A percentile compares a stretch with the other conserved stretches of the same genome.
Evolutionary conservation across 2,888 invertebrate species (phyloP).

Genomic region (Acronicta leporina): DNA sequence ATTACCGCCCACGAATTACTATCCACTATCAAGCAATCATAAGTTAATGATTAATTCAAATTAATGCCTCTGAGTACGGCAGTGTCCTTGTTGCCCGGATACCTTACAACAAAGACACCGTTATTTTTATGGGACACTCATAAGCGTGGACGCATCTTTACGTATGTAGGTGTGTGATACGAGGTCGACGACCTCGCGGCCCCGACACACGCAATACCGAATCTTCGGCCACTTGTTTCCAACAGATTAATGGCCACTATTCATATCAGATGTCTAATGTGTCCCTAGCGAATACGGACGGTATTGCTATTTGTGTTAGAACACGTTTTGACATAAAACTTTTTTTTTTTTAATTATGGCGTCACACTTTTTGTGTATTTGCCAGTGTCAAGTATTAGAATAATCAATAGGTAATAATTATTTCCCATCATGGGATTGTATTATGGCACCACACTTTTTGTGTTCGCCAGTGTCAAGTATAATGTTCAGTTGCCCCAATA

Average conservation of each 20-base stretch:
- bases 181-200: constrained; percentile 51
- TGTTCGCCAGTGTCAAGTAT: too few species aligned
- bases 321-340: constrained; percentile 29
- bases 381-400: too few species aligned
- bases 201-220: constrained; percentile 58
- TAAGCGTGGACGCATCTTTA: constrained; percentile 57
- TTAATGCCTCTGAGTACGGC: neutral
- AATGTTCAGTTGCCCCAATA: too few species aligned
- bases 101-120: constrained; percentile 57
- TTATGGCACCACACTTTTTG: too few species aligned
- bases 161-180: constrained; percentile 46
- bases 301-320: constrained; percentile 56
- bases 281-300: constrained; percentile 45
- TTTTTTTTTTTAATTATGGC: too few species aligned
- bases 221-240: constrained; percentile 68
- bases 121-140: constrained; percentile 48
- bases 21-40: too few species aligned
- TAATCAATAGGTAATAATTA: too few species aligned
- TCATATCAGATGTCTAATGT: constrained; percentile 67
- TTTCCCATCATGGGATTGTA: too few species aligned
- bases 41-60: neutral
- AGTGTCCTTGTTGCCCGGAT: constrained; percentile 32
- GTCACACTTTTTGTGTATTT: too few species aligned
- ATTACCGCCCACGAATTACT: too few species aligned
- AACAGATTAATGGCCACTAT: constrained; percentile 67